These are phyloP conservation scores for Coccyzus lansbergi DNA, from an alignment of 2,797 vertebrate genomes.

Conservation along the genomic window DNA sequence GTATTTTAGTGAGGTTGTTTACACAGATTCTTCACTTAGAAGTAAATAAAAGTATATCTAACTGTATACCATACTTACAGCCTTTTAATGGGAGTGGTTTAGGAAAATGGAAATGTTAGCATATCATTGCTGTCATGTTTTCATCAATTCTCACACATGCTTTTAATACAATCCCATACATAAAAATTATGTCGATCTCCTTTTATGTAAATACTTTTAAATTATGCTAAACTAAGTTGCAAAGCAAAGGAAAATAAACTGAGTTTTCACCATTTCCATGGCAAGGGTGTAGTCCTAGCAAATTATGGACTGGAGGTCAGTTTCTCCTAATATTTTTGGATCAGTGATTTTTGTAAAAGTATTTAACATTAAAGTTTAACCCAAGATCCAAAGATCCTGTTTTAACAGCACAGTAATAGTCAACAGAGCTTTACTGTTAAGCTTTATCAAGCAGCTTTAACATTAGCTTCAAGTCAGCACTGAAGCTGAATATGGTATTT, in stretches of 20 bases:
- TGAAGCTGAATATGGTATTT: background rate
- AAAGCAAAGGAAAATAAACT: background rate
- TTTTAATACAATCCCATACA: background rate
- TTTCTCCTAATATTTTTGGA: constrained; percentile 11
- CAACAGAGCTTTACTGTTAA: background rate
- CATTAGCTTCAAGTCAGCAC: background rate
- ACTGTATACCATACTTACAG: background rate
- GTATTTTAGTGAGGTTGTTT: background rate
- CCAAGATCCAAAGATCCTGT: background rate
- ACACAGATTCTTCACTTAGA: background rate
- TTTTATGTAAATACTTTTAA: background rate
- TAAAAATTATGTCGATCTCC: background rate
- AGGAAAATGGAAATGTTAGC: background rate
- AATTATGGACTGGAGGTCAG: background rate
- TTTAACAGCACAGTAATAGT: constrained; percentile 6
- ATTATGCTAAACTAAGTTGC: background rate
- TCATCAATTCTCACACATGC: background rate
- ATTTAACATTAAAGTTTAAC: constrained; percentile 2
- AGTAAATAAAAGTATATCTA: background rate
- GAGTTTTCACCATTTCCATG: background rate
- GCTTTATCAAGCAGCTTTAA: background rate
- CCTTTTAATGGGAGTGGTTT: background rate
- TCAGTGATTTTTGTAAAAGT: background rate
- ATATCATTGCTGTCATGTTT: background rate
- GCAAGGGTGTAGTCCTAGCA: background rate